Evolutionary conservation across 2,113 vertebrate genomes (phyloP).

Genomic region (Procavia capensis): DNA sequence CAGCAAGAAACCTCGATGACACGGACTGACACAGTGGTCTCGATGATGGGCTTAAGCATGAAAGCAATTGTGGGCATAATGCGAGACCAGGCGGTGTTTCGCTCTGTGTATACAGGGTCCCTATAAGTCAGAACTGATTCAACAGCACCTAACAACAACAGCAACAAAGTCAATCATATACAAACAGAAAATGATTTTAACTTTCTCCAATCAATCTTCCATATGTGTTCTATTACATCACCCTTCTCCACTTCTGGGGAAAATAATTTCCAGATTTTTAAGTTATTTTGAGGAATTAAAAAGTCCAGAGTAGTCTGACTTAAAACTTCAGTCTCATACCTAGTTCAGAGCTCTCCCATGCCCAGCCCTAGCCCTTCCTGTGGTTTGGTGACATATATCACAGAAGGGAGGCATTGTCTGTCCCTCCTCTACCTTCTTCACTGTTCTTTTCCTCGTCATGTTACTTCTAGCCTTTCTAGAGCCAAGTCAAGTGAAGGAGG

Average conservation of each 20-base stretch:
- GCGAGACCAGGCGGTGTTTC: too few relatives aligned
- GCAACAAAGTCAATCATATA: neutral
- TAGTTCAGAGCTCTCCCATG: neutral
- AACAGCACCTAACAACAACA: too few relatives aligned
- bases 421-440: neutral
- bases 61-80: too few relatives aligned
- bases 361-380: too few relatives aligned
- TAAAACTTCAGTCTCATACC: neutral
- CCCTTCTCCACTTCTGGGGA: neutral
- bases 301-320: neutral
- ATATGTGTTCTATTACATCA: neutral
- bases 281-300: conserved; percentile 43
- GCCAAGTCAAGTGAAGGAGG: neutral
- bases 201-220: neutral
- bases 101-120: too few relatives aligned
- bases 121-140: too few relatives aligned
- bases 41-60: too few relatives aligned
- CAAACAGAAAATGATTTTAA: neutral
- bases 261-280: neutral
- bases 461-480: neutral
- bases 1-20: too few relatives aligned
- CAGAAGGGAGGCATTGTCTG: neutral
- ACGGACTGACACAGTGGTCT: too few relatives aligned
- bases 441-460: neutral
- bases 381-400: neutral